phyloP scores from a whole-genome alignment of 1,140 invertebrate genomes.

The Homarus americanus region DNA sequence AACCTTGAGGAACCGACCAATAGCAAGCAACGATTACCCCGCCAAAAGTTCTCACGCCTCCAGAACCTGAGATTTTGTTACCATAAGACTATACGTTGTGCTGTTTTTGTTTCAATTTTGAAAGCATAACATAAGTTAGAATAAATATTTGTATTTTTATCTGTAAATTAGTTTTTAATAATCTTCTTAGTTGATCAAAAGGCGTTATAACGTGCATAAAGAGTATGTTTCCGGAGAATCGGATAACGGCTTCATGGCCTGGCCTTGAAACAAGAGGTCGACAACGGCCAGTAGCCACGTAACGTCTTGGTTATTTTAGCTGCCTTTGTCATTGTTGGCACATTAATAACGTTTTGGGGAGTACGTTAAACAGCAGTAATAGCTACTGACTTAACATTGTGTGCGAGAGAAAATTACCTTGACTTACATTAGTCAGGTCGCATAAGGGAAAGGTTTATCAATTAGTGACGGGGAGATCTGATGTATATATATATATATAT shows the following conservation, averaged over 20 bases:
- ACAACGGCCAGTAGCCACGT: not conserved
- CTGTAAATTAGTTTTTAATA: not conserved
- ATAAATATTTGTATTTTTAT: not conserved
- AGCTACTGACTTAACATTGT: too few species aligned
- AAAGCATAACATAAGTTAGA: not conserved
- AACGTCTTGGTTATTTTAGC: not conserved
- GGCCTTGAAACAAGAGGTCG: not conserved
- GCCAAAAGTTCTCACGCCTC: not conserved
- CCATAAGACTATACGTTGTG: not conserved
- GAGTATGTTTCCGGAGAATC: not conserved
- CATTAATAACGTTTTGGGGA: not conserved
- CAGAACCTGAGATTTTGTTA: not conserved
- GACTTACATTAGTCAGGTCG: too few species aligned
- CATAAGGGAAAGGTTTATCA: not conserved
- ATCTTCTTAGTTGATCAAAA: not conserved
- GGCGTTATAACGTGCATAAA: not conserved
- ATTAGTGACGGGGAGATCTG: not conserved
- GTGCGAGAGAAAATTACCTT: too few species aligned
- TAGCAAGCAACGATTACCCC: not conserved
- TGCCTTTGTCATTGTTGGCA: not conserved
- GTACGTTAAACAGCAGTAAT: not conserved
- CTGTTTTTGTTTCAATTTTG: not conserved
- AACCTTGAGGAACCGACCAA: not conserved
- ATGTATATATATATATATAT: constrained; percentile 1
- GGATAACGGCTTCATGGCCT: not conserved